These are phyloP conservation scores for Nothoprocta pentlandii DNA, from an alignment of 2,113 vertebrate species.

Conservation along the genomic window DNA sequence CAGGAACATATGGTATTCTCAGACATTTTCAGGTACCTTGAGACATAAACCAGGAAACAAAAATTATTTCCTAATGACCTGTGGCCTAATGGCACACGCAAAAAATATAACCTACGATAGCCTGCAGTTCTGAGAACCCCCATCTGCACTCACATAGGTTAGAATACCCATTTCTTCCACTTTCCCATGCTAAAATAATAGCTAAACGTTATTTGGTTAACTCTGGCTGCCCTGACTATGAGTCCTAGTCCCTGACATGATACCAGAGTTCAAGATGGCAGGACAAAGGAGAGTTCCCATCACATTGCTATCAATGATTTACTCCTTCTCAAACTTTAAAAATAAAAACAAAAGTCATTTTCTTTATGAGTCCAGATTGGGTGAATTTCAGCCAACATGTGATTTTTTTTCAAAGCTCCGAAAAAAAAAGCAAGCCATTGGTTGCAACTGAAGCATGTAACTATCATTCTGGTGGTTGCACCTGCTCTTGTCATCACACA, in stretches of 20 bases:
- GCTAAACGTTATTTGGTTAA: not conserved
- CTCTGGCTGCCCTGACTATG: not conserved
- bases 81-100: not conserved
- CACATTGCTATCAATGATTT: not conserved
- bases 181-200: not conserved
- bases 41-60: not conserved
- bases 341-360: not conserved
- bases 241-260: not conserved
- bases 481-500: not conserved
- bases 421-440: not conserved
- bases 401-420: constrained; percentile 19
- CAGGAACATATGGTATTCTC: not conserved
- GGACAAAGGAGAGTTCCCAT: not conserved
- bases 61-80: not conserved
- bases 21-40: not conserved
- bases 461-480: not conserved
- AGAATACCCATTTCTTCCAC: not conserved
- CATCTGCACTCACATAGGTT: not conserved
- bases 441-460: not conserved
- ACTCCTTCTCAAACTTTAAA: not conserved
- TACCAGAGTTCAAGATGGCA: not conserved
- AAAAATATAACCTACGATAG: not conserved
- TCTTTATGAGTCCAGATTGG: not conserved
- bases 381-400: not conserved
- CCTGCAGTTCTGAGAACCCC: not conserved